Conservation (phyloP, 2,797 vertebrate species). For the Siniperca scherzeri region DNA sequence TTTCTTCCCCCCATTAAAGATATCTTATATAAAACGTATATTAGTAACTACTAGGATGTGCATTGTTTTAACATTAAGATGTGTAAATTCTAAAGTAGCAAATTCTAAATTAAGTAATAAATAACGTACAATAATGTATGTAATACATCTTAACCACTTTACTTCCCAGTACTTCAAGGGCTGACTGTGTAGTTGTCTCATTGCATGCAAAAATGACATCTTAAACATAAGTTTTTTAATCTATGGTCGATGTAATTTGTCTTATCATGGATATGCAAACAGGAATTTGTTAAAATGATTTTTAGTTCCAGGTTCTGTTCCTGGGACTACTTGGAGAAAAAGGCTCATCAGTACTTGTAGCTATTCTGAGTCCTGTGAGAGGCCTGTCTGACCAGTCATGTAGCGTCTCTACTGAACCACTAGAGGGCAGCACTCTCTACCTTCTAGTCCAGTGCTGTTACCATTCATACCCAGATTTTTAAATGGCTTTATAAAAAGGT, state of each 20-base stretch:
- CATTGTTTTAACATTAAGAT: not conserved
- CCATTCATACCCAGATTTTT: not conserved
- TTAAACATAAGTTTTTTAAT: not conserved
- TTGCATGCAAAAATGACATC: not conserved
- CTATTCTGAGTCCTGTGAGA: not conserved
- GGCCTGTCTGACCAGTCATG: not conserved
- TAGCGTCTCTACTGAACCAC: conserved; percentile 27
- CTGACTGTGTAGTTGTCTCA: not conserved
- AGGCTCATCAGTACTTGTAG: not conserved
- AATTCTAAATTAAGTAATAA: too few species aligned
- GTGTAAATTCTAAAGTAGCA: too few species aligned
- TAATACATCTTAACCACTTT: not conserved
- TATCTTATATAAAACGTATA: not conserved
- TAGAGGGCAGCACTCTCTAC: conserved; percentile 19
- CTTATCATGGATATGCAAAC: not conserved
- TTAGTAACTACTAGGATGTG: not conserved
- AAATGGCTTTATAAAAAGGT: not conserved
- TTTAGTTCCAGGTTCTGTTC: not conserved
- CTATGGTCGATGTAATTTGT: not conserved
- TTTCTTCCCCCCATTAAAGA: too few species aligned
- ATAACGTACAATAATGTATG: not conserved
- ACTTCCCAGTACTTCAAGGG: not conserved
- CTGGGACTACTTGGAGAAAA: not conserved
- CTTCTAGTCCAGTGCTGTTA: not conserved
- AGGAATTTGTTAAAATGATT: not conserved